Evolutionary conservation across 2,113 vertebrate species (phyloP).

Genomic region (Arothron firmamentum): DNA sequence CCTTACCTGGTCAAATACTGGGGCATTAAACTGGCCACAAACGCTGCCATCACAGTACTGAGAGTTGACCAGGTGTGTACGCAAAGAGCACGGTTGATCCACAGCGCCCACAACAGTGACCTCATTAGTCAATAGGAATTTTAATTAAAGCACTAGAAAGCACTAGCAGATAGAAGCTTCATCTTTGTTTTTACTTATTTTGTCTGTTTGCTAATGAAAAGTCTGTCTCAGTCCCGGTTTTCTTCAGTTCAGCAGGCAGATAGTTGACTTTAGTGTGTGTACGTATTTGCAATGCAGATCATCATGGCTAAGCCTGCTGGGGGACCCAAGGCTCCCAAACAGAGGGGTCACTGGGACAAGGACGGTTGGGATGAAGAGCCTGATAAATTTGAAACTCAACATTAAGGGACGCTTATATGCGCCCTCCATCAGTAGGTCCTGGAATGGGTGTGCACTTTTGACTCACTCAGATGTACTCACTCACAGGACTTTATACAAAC

Average conservation of each 20-base stretch:
- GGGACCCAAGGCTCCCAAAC: constrained; percentile 84
- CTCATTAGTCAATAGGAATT: too few relatives aligned
- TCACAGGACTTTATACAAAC: constrained; percentile 22
- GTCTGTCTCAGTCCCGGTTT: not conserved
- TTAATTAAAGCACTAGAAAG: too few relatives aligned
- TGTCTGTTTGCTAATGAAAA: too few relatives aligned
- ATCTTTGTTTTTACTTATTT: too few relatives aligned
- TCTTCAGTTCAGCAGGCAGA: constrained; percentile 2
- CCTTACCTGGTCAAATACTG: constrained; percentile 91
- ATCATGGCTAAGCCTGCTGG: constrained; percentile 94
- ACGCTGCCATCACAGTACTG: constrained; percentile 91
- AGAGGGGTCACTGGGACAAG: constrained; percentile 91
- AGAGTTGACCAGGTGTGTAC: constrained; percentile 89
- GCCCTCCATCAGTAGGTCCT: constrained; percentile 58
- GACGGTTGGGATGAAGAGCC: constrained; percentile 85
- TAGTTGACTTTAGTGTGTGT: constrained; percentile 32
- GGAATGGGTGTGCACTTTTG: constrained; percentile 40
- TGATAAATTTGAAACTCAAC: constrained; percentile 79
- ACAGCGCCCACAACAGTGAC: too few relatives aligned
- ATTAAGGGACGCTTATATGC: constrained; percentile 59
- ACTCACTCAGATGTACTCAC: constrained; percentile 33
- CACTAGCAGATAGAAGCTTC: too few relatives aligned
- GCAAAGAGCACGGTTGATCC: too few relatives aligned
- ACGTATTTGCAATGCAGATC: constrained; percentile 79
- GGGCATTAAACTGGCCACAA: constrained; percentile 94